Percentiles rank a stretch among this genome's conserved stretches.
phyloP scores from a whole-genome alignment of 2,113 vertebrate species.

The Callocephalon fimbriatum region DNA sequence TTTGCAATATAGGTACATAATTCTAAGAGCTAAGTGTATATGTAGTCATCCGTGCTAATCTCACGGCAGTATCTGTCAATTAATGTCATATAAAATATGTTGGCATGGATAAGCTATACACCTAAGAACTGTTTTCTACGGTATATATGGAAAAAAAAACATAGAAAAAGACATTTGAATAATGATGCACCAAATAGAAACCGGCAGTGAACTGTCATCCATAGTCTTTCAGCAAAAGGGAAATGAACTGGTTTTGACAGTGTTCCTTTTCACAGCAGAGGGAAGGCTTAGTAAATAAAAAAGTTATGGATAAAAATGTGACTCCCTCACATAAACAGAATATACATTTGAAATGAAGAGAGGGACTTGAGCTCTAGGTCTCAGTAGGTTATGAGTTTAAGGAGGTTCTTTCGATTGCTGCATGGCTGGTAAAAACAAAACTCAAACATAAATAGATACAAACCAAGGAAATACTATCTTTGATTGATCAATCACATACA shows the following conservation, averaged over 20 bases:
- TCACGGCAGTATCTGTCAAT: background rate
- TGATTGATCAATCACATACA: background rate
- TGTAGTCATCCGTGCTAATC: background rate
- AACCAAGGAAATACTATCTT: background rate
- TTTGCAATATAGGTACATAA: background rate
- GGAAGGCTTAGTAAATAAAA: background rate
- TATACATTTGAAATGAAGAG: background rate
- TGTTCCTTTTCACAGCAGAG: slow-evolving; percentile 2
- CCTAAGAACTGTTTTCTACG: slow-evolving; percentile 9
- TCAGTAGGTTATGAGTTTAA: background rate
- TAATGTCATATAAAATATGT: background rate
- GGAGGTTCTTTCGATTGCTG: background rate
- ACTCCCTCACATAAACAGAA: background rate
- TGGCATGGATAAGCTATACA: background rate
- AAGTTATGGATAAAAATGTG: background rate
- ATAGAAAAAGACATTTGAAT: slow-evolving; percentile 27
- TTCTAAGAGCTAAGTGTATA: background rate
- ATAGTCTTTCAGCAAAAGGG: background rate
- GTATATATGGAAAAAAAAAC: background rate
- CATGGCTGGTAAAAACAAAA: background rate
- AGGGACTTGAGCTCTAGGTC: background rate
- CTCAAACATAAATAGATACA: background rate
- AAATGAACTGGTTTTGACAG: slow-evolving; percentile 33
- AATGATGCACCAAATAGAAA: slow-evolving; percentile 39
- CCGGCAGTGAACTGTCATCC: background rate